Evolutionary conservation across 2,888 invertebrate genomes (phyloP), one percentile per base, ranked within the genome.

Genomic region (Idaea aversata): DNA sequence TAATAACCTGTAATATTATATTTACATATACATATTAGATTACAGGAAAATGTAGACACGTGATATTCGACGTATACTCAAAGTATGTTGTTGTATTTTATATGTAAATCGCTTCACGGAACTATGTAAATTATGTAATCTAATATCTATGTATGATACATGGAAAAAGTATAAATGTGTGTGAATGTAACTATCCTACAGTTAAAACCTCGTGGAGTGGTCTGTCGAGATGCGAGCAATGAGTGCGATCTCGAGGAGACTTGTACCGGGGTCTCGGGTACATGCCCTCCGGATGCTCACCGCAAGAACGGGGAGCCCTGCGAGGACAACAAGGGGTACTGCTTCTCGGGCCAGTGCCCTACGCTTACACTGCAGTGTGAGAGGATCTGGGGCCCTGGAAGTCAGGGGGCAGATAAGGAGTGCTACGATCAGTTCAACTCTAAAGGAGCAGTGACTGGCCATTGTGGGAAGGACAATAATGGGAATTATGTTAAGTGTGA

Each of bases 201-300:
- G 97, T 90, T 97, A 64, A 95, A 95, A 72, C 93, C 94, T 13
- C 93, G 95, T 66, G 98, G 98, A 16, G 94, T 95, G 60, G 93
- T 97, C 66, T 99, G 99, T 87, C 95, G 99, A 25, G 96, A 96
- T 65, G 94, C 98, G 0, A 94, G 95, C 68, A 98, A 97, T 85
- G 99, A 99, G 83, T 99, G 99, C 87, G 99, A 99, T 93, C 94
- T 99, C 38, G 97, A 98, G 25, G 99, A 99, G 86, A 95, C 96
- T 65, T 99, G 99, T 88, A 96, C 97, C 65, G 99, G 99, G 0
- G 95, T 95, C 62, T 95, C 94, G 58, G 99, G 99, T 0, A 94
- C 96, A 72, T 99, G 99, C 88, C 99, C 99, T 0, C 80, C 92
- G 3, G 98, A 99, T 87, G 95, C 97, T 1, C 96, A 96, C 89